A percentile compares a stretch with the other conserved stretches of the same genome.
Evolutionary conservation across 2,797 vertebrate species (phyloP).

Genomic region (Acomys russatus): DNA sequence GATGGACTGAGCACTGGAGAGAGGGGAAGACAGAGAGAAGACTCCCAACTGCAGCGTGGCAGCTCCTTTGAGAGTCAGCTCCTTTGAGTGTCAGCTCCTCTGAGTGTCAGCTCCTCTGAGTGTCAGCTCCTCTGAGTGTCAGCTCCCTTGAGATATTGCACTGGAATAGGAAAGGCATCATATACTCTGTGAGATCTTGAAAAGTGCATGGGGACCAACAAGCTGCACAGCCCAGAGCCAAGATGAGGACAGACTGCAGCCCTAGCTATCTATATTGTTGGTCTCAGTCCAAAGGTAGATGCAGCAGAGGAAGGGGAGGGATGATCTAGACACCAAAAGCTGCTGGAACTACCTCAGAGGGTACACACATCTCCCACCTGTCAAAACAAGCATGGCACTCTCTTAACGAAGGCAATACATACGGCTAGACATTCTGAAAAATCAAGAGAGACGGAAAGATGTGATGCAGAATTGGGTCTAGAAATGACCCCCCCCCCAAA

Average conservation of each 20-base stretch:
- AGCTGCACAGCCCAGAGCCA: neutral
- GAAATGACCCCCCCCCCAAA: neutral
- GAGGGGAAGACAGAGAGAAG: neutral
- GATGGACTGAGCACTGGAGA: neutral
- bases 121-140: neutral
- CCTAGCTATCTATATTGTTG: neutral
- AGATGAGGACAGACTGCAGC: neutral
- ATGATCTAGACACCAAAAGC: neutral
- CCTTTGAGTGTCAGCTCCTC: neutral
- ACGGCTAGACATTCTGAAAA: neutral
- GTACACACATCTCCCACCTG: neutral
- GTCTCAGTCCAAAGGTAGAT: neutral
- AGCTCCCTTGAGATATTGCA: neutral
- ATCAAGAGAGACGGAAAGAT: neutral
- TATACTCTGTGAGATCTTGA: neutral
- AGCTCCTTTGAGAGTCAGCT: neutral
- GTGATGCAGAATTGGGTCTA: neutral
- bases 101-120: neutral
- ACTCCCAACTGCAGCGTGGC: neutral
- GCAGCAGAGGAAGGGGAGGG: neutral
- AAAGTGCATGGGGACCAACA: neutral
- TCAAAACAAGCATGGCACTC: neutral
- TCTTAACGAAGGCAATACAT: conserved; percentile 24
- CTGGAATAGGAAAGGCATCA: neutral
- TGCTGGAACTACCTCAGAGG: neutral